Base-by-base conservation (phyloP, 2,888 invertebrate species). In the Phanerotoma sp. region DNA sequence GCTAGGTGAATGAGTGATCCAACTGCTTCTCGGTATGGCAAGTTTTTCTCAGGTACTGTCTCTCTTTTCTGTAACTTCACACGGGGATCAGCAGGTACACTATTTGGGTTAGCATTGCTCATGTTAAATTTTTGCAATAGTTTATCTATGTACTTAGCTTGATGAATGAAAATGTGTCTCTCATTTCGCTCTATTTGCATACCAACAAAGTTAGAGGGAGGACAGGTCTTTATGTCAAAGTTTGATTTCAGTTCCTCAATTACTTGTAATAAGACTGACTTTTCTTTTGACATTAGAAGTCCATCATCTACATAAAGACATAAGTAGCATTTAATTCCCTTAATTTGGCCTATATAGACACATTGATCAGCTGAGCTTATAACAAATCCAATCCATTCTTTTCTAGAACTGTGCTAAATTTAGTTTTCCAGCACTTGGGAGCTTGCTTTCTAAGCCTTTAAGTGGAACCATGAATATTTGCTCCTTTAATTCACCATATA, bases 401-500 rank as follows among this genome's bases (percentile, higher is more conserved):
- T 15, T 21, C 40, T 32, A 62, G 54, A 15, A 54, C 38, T 32
- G 25, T 7, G n/a, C 54, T 15, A 13, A 57, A 40, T 16, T 49
- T 48, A 13, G 45, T 41, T 13, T 61, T 56, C 61, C 61, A 59
- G 22, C 52, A 47, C 16, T 52, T 60, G 18, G 60, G 60, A 10
- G 60, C 57, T 38, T 62, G 61, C 21, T 61, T 62, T 3, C 35
- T 7, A 41, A 32, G 25, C 63, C 61, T 37, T 59, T 44, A 42
- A 64, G 64, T 41, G 53, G 57, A 46, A 51, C 51, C 62, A 63
- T 66, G 28, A 44, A 65, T 10, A 45, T 45, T 10, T 10, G 51
- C 50, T 66, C 63, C 18, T 60, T 28, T 15, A 66, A 32, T 13
- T 62, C 56, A 0, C 66, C 66, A 51, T 68, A 63, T 1, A 67